phyloP scores from a whole-genome alignment of 1,140 invertebrate genomes.

The Zophobas atratus region DNA sequence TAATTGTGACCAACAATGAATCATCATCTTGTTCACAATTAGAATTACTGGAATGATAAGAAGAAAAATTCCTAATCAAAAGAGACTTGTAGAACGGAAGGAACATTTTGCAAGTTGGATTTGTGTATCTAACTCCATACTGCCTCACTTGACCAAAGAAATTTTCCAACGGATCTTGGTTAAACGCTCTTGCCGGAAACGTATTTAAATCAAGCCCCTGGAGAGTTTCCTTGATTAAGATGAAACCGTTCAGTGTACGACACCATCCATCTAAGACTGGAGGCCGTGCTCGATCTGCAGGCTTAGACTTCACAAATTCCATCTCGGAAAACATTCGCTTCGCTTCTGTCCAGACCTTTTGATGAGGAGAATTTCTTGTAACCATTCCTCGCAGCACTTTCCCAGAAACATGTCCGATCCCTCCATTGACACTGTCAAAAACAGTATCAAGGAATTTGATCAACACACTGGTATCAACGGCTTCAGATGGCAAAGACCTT shows the following conservation, averaged over 20 bases:
- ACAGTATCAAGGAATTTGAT: neutral
- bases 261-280: neutral
- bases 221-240: neutral
- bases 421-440: slow-evolving; percentile 24
- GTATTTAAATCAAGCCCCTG: neutral
- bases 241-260: neutral
- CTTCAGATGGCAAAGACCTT: neutral
- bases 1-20: no score
- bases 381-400: neutral
- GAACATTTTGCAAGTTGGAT: neutral
- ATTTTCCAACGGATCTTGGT: slow-evolving; percentile 4
- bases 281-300: neutral
- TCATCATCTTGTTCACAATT: neutral
- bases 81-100: neutral
- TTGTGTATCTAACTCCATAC: slow-evolving; percentile 1
- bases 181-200: neutral
- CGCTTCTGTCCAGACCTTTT: neutral
- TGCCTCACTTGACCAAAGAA: slow-evolving; percentile 9
- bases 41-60: neutral
- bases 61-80: neutral
- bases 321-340: neutral
- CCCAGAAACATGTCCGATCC: neutral
- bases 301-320: neutral
- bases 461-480: neutral
- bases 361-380: neutral